phyloP scores from a whole-genome alignment of 2,888 invertebrate species.

The Sclerodermus sp. region DNA sequence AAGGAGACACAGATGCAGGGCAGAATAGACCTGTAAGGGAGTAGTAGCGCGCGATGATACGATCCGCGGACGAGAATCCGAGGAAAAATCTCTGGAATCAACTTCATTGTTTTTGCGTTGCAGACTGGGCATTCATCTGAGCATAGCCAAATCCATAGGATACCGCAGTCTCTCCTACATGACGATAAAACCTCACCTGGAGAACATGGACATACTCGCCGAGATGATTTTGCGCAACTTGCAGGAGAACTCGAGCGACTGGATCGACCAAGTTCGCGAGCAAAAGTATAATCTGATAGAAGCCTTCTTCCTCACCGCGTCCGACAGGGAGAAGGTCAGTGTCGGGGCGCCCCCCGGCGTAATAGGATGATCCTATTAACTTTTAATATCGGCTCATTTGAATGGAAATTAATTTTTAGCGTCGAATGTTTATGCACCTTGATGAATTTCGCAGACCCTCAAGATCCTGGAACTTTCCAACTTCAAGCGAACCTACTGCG shows the following conservation, averaged over 20 bases:
- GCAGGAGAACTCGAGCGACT: constrained; percentile 29
- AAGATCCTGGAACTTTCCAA: constrained; percentile 44
- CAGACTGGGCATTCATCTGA: constrained; percentile 43
- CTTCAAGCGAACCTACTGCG: constrained; percentile 41
- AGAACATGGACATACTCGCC: constrained; percentile 40
- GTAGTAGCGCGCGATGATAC: too few relatives aligned
- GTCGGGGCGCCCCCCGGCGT: too few relatives aligned
- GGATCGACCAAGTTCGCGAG: constrained; percentile 39
- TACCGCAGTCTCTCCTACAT: constrained; percentile 34
- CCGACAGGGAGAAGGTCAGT: constrained; percentile 45
- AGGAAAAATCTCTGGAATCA: background rate
- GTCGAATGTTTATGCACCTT: background rate
- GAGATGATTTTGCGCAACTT: constrained; percentile 35
- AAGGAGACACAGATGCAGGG: constrained; percentile 24
- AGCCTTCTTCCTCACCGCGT: constrained; percentile 44
- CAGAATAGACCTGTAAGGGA: constrained; percentile 35
- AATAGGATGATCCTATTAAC: too few relatives aligned
- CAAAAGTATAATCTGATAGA: constrained; percentile 39
- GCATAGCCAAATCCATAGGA: constrained; percentile 38
- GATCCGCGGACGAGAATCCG: too few relatives aligned
- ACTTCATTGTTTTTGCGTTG: background rate
- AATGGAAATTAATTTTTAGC: too few relatives aligned
- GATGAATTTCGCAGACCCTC: constrained; percentile 28
- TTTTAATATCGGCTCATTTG: too few relatives aligned
- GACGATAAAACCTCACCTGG: constrained; percentile 38